Evolutionary conservation across 2,113 vertebrate species (phyloP).

Genomic region (Empidonax alnorum): DNA sequence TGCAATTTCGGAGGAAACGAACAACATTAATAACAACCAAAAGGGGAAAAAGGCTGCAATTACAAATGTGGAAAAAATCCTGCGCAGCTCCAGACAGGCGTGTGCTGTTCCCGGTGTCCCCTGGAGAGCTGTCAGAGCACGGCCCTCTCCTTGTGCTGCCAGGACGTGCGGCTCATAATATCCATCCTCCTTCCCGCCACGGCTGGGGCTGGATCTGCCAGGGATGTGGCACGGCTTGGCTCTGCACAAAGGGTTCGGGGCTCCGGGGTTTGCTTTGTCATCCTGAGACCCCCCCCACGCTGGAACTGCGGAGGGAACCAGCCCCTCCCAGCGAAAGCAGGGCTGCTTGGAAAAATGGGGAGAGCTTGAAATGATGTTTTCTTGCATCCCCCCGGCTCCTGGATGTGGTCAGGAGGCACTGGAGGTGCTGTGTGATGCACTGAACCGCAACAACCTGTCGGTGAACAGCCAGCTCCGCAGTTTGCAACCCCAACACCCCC

Average conservation of each 20-base stretch:
- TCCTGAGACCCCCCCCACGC: fast-evolving
- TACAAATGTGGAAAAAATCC: background rate
- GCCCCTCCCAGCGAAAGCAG: background rate
- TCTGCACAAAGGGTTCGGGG: background rate
- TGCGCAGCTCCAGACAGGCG: background rate
- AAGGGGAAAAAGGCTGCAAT: slow-evolving; percentile 29
- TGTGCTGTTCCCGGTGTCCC: background rate
- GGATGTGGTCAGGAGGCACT: background rate
- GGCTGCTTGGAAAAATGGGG: background rate
- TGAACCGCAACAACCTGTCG: background rate
- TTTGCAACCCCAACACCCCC: background rate
- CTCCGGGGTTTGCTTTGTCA: background rate
- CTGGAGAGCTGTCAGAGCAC: background rate
- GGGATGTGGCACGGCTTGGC: background rate
- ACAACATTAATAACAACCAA: slow-evolving; percentile 72
- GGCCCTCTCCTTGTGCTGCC: background rate
- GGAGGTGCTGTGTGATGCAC: background rate
- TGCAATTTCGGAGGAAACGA: slow-evolving; percentile 77
- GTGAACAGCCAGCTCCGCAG: background rate
- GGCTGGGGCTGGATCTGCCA: background rate
- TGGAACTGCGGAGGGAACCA: background rate
- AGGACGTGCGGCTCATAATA: background rate
- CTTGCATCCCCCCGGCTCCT: background rate
- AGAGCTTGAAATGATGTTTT: background rate
- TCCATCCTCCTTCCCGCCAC: background rate